phyloP scores from a whole-genome alignment of 2,113 vertebrate genomes.

The Onychostruthus taczanowskii region DNA sequence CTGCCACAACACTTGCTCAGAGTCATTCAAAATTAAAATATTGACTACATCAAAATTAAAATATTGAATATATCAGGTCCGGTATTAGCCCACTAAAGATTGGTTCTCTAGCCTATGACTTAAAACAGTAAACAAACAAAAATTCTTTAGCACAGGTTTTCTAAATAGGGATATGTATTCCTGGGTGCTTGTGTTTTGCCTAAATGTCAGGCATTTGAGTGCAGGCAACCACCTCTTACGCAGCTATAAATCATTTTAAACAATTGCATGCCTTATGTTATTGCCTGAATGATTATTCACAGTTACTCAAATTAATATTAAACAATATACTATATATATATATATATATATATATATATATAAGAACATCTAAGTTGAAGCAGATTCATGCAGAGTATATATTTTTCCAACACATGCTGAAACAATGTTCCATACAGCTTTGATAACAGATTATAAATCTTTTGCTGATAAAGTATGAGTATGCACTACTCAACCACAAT shows the following conservation, averaged over 20 bases:
- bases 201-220: rapidly evolving
- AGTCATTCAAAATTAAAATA: background rate
- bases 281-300: background rate
- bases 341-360: too few relatives aligned
- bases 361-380: background rate
- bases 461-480: background rate
- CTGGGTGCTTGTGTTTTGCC: background rate
- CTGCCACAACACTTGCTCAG: background rate
- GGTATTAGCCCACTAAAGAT: background rate
- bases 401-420: background rate
- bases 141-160: background rate
- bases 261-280: background rate
- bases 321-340: background rate
- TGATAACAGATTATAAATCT: background rate
- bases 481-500: background rate
- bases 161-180: background rate
- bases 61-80: background rate
- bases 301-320: background rate
- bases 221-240: background rate
- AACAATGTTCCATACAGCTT: background rate
- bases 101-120: background rate
- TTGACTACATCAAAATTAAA: background rate
- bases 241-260: background rate
- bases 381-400: background rate
- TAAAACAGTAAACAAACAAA: background rate